A percentile compares a stretch with the other conserved stretches of the same genome.
phyloP scores from a whole-genome alignment of 2,113 vertebrate genomes.

The Carassius gibelio region DNA sequence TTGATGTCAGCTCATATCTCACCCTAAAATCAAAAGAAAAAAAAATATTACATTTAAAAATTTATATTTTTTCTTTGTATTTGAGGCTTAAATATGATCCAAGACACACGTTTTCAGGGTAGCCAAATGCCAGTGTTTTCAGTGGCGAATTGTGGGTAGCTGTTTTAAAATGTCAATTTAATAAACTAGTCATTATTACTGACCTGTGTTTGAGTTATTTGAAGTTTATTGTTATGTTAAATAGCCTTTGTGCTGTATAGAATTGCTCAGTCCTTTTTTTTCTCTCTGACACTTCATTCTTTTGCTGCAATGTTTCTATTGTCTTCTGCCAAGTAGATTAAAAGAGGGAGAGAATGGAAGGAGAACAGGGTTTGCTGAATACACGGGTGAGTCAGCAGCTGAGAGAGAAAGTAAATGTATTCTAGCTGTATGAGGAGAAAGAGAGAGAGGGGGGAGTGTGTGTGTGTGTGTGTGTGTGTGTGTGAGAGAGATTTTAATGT shows the following conservation, averaged over 20 bases:
- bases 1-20: background rate
- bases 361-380: background rate
- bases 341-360: background rate
- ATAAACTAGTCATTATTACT: background rate
- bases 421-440: background rate
- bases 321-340: background rate
- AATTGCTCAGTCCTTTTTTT: background rate
- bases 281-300: background rate
- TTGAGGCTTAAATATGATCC: background rate
- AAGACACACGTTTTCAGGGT: background rate
- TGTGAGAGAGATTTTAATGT: background rate
- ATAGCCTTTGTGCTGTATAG: too few species aligned
- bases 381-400: background rate
- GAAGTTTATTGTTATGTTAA: too few species aligned
- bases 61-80: background rate
- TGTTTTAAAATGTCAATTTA: background rate
- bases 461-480: background rate
- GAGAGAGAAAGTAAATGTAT: background rate
- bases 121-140: conserved; percentile 13
- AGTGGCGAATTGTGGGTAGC: conserved; percentile 13
- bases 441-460: background rate
- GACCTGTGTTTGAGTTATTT: background rate
- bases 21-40: background rate
- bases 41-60: too few species aligned
- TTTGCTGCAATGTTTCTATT: background rate